phyloP scores from a whole-genome alignment of 2,797 vertebrate genomes.

The Typhlichthys eigenmanni region DNA sequence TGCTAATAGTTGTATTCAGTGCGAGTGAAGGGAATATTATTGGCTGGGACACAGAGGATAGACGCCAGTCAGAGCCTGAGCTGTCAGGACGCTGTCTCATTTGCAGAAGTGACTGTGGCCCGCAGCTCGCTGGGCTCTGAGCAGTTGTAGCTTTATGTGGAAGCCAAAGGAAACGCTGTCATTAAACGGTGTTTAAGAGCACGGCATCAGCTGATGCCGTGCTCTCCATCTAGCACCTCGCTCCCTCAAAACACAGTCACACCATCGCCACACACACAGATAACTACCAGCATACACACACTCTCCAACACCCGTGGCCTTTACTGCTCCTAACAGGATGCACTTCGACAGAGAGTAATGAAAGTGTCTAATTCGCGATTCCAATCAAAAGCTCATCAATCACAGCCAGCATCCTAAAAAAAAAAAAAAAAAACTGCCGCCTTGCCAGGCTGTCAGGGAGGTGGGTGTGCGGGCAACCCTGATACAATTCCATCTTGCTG shows the following conservation, averaged over 20 bases:
- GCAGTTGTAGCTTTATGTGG: conserved; percentile 37
- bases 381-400: conserved; percentile 83
- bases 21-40: conserved; percentile 48
- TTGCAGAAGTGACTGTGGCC: conserved; percentile 52
- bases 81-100: conserved; percentile 46
- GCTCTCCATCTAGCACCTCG: conserved; percentile 21
- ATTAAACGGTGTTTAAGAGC: conserved; percentile 67
- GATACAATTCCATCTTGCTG: conserved; percentile 19
- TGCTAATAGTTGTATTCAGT: conserved; percentile 52
- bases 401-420: conserved; percentile 58
- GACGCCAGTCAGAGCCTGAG: conserved; percentile 38
- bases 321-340: conserved; percentile 62
- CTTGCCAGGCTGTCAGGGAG: conserved; percentile 21
- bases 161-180: conserved; percentile 68
- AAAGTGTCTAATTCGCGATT: conserved; percentile 76
- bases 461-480: background rate
- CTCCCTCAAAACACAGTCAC: conserved; percentile 6
- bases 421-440: conserved; percentile 33
- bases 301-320: conserved; percentile 30
- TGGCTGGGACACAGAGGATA: conserved; percentile 34
- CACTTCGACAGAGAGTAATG: conserved; percentile 75
- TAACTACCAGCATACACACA: conserved; percentile 13
- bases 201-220: conserved; percentile 58
- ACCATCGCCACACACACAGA: background rate
- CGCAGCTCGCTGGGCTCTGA: conserved; percentile 49